These are phyloP conservation scores for Xenops minutus DNA, from an alignment of 2,797 vertebrate genomes.

Conservation along the genomic window DNA sequence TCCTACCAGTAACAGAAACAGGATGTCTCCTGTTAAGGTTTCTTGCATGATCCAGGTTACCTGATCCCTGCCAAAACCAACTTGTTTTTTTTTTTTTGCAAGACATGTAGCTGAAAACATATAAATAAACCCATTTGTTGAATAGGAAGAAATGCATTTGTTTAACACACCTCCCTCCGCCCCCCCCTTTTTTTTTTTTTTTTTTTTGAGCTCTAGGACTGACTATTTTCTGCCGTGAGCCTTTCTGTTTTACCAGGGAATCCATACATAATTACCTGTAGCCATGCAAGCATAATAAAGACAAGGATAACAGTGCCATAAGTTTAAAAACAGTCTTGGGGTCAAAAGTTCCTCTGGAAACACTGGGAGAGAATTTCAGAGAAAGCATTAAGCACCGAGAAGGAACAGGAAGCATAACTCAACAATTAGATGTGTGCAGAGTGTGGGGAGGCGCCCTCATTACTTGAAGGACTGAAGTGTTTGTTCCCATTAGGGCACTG, in stretches of 20 bases:
- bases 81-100: neutral
- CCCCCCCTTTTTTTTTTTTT: neutral
- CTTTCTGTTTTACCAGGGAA: neutral
- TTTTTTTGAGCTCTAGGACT: neutral
- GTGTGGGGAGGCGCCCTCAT: neutral
- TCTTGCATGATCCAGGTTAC: neutral
- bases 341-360: conserved; percentile 64
- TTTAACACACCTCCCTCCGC: neutral
- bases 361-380: conserved; percentile 54
- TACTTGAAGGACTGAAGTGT: neutral
- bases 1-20: neutral
- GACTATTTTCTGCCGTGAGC: neutral
- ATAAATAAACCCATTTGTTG: neutral
- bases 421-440: conserved; percentile 37
- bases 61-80: neutral
- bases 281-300: conserved; percentile 3
- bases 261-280: conserved; percentile 28
- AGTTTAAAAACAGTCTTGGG: conserved; percentile 56
- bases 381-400: conserved; percentile 39
- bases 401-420: conserved; percentile 62
- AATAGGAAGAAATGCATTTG: neutral
- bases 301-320: conserved; percentile 27
- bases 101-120: neutral
- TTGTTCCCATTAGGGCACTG: conserved; percentile 15
- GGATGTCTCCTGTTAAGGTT: neutral